Evolutionary conservation across 1,140 invertebrate genomes (phyloP), one percentile per base, ranked within the genome.

Genomic region (Leptinotarsa defecta): DNA sequence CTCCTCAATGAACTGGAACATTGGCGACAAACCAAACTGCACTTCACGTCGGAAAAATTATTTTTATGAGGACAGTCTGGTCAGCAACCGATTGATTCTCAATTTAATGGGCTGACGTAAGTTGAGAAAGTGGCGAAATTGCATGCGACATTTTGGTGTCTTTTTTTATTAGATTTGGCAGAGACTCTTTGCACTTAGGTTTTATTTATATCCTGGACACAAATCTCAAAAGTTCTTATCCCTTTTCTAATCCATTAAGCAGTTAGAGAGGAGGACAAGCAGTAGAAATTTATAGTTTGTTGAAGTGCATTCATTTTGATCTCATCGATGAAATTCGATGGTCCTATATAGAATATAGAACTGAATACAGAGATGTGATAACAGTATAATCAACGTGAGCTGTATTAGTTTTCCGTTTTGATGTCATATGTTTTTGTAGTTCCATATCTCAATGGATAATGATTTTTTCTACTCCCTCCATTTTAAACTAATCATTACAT

Each of bases 241-340:
- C 68, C 48, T 48, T 70, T 70, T 70, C 68, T 70, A 70, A 70
- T 70, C 68, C 68, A 70, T 70, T 70, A 70, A 70, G n/a, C 68
- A 48, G 17, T 24, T 24, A 15, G 63, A 22, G 20, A 65, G 63
- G 63, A 65, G 52, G 52, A 57, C 52, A 57, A 57, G 52, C 52
- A 57, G n/a, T 57, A 13, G 13, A 57, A 15, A 57, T 57, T 15
- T 57, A 57, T 57, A 57, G 52, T 57, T 15, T 6, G 52, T 15
- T 57, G 52, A 15, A 57, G 52, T 15, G 3, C 52, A n/a, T 57
- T 57, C 4, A 57, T 57, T 17, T 57, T 57, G 34, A 43, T 43
- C 8, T 43, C 8, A 43, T 43, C 11, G 34, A 43, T 24, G 4
- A 8, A 34, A 43, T 3, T 11, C 8, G 34, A 43, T 43, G 34